These are phyloP conservation scores for Desmophyllum pertusum DNA, from an alignment of 92 coral and sea anemone genomes.

Conservation along the genomic window DNA sequence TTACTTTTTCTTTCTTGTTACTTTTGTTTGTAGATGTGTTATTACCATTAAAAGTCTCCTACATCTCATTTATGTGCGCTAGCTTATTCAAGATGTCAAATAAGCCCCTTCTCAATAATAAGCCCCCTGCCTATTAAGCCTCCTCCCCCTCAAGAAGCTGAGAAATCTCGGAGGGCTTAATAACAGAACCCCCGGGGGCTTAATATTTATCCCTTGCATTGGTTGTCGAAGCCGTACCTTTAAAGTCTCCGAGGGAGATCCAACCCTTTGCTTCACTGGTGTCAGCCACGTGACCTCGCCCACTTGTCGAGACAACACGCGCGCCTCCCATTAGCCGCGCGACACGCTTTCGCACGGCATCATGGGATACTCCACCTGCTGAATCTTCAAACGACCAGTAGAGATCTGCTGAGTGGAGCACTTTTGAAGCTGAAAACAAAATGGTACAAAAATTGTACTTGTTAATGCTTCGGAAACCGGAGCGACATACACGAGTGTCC, in stretches of 20 bases:
- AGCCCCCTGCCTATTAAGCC: too few species aligned
- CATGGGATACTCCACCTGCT: slow-evolving; percentile 45
- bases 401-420: slow-evolving; percentile 53
- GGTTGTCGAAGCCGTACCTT: too few species aligned
- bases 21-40: background rate
- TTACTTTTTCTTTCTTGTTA: too few species aligned
- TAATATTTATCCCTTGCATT: too few species aligned
- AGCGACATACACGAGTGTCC: background rate
- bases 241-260: slow-evolving; percentile 79
- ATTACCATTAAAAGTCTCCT: background rate
- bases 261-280: slow-evolving; percentile 56
- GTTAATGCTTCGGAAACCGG: background rate
- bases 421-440: slow-evolving; percentile 29
- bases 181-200: too few species aligned
- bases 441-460: background rate
- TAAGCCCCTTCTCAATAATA: too few species aligned
- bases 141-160: too few species aligned
- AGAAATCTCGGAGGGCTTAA: too few species aligned
- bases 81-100: too few species aligned
- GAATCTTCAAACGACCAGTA: slow-evolving; percentile 78
- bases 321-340: slow-evolving; percentile 76
- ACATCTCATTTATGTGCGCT: too few species aligned
- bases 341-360: slow-evolving; percentile 56
- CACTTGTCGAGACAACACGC: slow-evolving; percentile 43
- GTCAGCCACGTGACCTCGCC: slow-evolving; percentile 71